Base-by-base conservation (phyloP, 1,140 invertebrate species). In the Mamestra configurata region DNA sequence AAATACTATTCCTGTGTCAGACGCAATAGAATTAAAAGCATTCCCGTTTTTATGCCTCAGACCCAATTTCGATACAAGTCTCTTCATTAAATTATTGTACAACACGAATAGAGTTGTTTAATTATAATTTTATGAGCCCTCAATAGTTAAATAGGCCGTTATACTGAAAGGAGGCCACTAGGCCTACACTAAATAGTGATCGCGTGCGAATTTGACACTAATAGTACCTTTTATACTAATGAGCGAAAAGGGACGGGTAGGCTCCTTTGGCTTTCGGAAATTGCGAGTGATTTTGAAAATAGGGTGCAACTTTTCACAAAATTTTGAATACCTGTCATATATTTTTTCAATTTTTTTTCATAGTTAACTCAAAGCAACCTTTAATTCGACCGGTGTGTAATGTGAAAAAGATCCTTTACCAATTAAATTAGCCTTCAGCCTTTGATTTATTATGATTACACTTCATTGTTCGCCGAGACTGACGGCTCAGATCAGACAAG, bases 141-240 rank as follows among this genome's bases (percentile, higher is more conserved):
- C 43, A 35, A 71, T 46, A 35, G 49, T 27, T 31, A 71, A 71
- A 71, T 71, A 53, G 68, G 68, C 22, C 49, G 49, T 35, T 35
- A 53, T 5, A 35, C 49, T 27, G 4, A 31, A 76, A 76, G 13
- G 37, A 64, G 73, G 73, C 49, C 40, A 76, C 37, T 76, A 6
- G 55, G 57, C 0, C 57, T 64, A 0, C 20, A 40, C 73, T 76
- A 76, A 76, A 76, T 76, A 76, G 57, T 49, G 57, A 61, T 76
- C 73, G 73, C 73, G 73, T 76, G 73, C 43, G 10, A 61, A 61
- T 76, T 64, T 61, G 57, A 64, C 73, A 64, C 37, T 76, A 10
- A 27, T 27, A 49, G 40, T 27, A 27, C 40, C 73, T 57, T 61
- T 76, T 64, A 76, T 31, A 64, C 37, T 76, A 76, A 76, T 76